Percentiles rank a stretch among this genome's conserved stretches.
These are phyloP conservation scores for Julus scanicus DNA, from an alignment of 2,888 invertebrate genomes.

Conservation along the genomic window DNA sequence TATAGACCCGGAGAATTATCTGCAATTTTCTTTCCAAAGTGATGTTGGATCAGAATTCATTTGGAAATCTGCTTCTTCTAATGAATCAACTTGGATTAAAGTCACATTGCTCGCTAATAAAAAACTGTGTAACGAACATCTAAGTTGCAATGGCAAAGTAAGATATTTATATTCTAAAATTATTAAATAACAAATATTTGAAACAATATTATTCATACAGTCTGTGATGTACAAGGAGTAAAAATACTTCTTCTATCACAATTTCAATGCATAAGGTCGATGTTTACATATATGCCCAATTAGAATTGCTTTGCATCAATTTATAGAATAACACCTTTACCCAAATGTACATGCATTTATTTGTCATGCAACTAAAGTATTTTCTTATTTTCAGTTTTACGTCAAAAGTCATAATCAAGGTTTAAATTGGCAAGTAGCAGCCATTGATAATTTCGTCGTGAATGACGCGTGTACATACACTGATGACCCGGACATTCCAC, in stretches of 20 bases:
- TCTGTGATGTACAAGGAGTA: too few species aligned
- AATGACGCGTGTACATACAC: not conserved
- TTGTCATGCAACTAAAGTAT: not conserved
- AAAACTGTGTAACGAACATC: not conserved
- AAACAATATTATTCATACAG: too few species aligned
- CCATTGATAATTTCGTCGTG: constrained; percentile 24
- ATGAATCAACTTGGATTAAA: not conserved
- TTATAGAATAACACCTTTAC: too few species aligned
- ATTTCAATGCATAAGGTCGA: too few species aligned
- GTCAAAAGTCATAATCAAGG: not conserved
- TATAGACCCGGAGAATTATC: not conserved
- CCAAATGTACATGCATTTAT: not conserved
- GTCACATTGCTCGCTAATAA: not conserved
- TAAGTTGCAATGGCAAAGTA: constrained; percentile 22
- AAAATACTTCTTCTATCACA: too few species aligned
- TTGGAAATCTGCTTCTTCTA: not conserved
- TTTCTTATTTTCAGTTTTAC: constrained; percentile 11
- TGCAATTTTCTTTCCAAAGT: constrained; percentile 15
- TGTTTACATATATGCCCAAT: not conserved
- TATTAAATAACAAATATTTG: not conserved
- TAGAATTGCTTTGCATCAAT: too few species aligned
- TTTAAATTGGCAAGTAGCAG: not conserved
- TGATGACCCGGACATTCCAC: not conserved
- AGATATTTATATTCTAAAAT: not conserved
- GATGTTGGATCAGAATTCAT: not conserved